Evolutionary conservation across 2,888 invertebrate species (phyloP).

Genomic region (Parapristionchus giblindavisi): DNA sequence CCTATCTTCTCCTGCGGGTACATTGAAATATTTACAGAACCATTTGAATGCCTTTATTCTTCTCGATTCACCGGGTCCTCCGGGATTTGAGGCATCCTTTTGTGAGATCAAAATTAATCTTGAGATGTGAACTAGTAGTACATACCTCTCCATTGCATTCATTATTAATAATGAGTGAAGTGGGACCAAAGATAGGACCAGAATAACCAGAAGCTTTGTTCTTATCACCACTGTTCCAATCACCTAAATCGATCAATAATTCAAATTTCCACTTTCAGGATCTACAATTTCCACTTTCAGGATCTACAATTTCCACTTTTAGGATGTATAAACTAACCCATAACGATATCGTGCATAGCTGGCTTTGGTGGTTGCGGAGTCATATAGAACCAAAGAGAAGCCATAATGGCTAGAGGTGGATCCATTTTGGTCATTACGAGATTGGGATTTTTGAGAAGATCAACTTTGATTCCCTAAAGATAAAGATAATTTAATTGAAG

Average conservation of each 20-base stretch:
- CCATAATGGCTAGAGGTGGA: conserved; percentile 62
- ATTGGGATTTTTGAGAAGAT: conserved; percentile 58
- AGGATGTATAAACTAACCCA: conserved; percentile 49
- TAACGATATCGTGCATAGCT: conserved; percentile 69
- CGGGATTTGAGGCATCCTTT: conserved; percentile 36
- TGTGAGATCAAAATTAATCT: background rate
- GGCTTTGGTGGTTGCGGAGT: conserved; percentile 70
- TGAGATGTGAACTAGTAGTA: too few relatives aligned
- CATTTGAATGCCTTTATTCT: conserved; percentile 67
- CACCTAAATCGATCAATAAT: conserved; percentile 40
- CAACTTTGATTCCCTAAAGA: conserved; percentile 40
- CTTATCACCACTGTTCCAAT: conserved; percentile 53
- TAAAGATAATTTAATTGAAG: conserved; percentile 2
- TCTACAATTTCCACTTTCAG: background rate
- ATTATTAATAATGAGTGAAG: conserved; percentile 62
- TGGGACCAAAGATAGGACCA: conserved; percentile 63
- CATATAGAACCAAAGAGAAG: conserved; percentile 66
- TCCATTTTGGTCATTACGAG: conserved; percentile 61
- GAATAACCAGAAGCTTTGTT: conserved; percentile 55
- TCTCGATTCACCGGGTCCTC: conserved; percentile 62
- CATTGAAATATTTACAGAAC: conserved; percentile 62
- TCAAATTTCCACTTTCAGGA: background rate
- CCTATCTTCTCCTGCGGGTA: conserved; percentile 47
- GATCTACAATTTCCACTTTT: background rate
- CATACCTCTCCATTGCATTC: conserved; percentile 63